Conservation (phyloP, 2,113 vertebrate genomes). For the Pantherophis guttatus region DNA sequence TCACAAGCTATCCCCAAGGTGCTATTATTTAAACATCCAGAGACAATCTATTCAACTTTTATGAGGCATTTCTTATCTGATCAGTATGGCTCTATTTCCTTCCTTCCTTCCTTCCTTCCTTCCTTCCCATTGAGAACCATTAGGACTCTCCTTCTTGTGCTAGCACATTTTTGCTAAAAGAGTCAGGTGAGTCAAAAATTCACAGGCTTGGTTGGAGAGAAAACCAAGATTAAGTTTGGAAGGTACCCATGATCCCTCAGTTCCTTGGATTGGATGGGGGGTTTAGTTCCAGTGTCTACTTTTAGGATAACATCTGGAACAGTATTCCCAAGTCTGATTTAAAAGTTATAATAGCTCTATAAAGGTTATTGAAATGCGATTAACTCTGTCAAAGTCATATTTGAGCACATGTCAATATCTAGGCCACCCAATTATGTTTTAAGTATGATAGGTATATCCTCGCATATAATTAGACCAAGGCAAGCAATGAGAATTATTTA, state of each 20-base stretch:
- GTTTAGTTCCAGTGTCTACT: neutral
- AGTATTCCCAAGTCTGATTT: neutral
- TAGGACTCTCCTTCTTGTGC: constrained; percentile 7
- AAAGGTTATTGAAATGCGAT: neutral
- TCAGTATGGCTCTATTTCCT: constrained; percentile 31
- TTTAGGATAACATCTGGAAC: neutral
- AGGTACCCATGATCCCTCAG: neutral
- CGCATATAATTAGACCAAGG: neutral
- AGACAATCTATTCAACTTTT: constrained; percentile 46
- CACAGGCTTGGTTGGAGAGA: constrained; percentile 8
- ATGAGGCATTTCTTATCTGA: constrained; percentile 44
- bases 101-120: neutral
- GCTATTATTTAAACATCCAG: constrained; percentile 59
- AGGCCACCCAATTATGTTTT: neutral
- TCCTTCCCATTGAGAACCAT: constrained; percentile 17
- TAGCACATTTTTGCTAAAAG: neutral
- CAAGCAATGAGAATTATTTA: neutral
- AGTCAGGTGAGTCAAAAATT: constrained; percentile 15
- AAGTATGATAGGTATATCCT: neutral
- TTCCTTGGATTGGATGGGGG: neutral
- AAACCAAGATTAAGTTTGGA: neutral
- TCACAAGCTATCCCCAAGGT: constrained; percentile 53
- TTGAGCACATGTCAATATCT: neutral
- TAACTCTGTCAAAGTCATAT: neutral
- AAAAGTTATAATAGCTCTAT: neutral